Evolutionary conservation across 2,113 vertebrate genomes (phyloP), one percentile per base, ranked within the genome.

Genomic region (Dendropsophus ebraccatus): DNA sequence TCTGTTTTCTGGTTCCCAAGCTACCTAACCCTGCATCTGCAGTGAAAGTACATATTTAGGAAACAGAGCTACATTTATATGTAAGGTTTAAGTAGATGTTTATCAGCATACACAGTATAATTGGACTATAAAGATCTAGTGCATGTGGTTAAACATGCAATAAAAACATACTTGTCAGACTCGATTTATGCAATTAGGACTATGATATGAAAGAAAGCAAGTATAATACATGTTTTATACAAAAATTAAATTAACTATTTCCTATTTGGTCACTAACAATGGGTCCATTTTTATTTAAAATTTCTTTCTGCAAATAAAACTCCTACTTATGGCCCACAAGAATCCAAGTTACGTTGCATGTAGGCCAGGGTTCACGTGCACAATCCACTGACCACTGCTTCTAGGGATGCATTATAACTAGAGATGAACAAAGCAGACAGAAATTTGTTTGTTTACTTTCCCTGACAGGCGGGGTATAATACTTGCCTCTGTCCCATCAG

Each of bases 111-210:
- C n/a, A 47, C 35, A 47, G 56, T 25, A 58, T 81, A 65, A 81
- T 81, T 81, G 60, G 78, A 62, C 56, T 9, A 81, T 45, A 81
- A 81, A 81, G n/a, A 60, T 28, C 78, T 45, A 60, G 78, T 28
- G 58, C 56, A 65, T 81, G 41, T 81, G 78, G 78, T 81, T 81
- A 81, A 45, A 81, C 78, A 65, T 65, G 56, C 78, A 47, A 62
- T 81, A 65, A 81, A 81, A 81, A 6, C 37, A 16, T 81, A 47
- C 35, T 62, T 65, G 58, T 81, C n/a, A 13, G 56, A 62, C 56
- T 47, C 45, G n/a, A 60, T 62, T 62, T 80, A 62, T 65, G 23
- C 58, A 81, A 47, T 81, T 81, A 77, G 25, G 50, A 49, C 28
- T 77, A 28, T 54, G 49, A 77, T 77, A 77, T 77, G 28, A 77